phyloP scores from a whole-genome alignment of 2,888 invertebrate species.

The Monochamus alternatus region DNA sequence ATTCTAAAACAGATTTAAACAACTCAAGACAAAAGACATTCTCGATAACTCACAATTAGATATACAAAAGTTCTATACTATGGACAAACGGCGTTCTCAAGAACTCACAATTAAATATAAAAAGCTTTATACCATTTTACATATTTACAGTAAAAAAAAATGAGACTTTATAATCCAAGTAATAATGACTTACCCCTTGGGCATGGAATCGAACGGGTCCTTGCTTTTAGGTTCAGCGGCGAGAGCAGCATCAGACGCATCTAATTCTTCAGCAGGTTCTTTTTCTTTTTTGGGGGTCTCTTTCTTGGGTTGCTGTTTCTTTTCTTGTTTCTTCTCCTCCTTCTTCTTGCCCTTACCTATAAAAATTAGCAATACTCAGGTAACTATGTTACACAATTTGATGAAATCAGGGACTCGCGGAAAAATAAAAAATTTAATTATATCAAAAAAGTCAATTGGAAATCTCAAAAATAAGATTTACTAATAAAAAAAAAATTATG shows the following conservation, averaged over 20 bases:
- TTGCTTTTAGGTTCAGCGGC: conserved; percentile 87
- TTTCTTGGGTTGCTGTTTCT: conserved; percentile 70
- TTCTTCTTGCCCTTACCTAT: conserved; percentile 62
- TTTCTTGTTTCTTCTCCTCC: conserved; percentile 68
- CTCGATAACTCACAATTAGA: too few relatives aligned
- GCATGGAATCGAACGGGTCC: conserved; percentile 93
- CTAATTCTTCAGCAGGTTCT: conserved; percentile 76
- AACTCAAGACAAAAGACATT: too few relatives aligned
- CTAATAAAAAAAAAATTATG: too few relatives aligned
- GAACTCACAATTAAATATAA: too few relatives aligned
- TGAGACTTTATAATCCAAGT: too few relatives aligned
- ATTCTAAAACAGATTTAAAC: too few relatives aligned
- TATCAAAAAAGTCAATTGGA: neutral
- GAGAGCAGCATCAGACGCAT: conserved; percentile 79
- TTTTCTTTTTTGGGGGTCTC: conserved; percentile 72
- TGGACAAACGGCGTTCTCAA: too few relatives aligned
- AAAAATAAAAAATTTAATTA: neutral
- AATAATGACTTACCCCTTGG: conserved; percentile 80
- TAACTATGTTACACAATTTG: neutral
- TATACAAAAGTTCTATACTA: too few relatives aligned
- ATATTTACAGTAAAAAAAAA: conserved; percentile 1
- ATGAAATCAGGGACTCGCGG: neutral
- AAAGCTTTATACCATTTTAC: too few relatives aligned
- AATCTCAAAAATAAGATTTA: too few relatives aligned
- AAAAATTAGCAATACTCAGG: neutral